Conservation (phyloP, 2,888 invertebrate genomes). For the Napeogenes inachia region DNA sequence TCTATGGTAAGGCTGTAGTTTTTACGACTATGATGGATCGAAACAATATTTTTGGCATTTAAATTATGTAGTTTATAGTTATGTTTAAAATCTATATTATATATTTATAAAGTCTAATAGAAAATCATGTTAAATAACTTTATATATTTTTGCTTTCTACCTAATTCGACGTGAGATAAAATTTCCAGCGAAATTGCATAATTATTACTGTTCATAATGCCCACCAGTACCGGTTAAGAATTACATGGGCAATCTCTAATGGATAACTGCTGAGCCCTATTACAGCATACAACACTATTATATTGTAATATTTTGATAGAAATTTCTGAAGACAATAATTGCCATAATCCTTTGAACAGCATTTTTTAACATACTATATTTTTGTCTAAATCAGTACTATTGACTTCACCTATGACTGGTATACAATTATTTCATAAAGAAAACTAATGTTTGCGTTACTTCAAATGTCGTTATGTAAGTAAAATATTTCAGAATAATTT, state of each 20-base stretch:
- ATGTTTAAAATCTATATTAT: too few species aligned
- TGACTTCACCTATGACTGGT: too few species aligned
- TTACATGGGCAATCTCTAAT: constrained; percentile 5
- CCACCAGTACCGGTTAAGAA: constrained; percentile 10
- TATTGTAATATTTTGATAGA: constrained; percentile 6
- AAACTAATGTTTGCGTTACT: too few species aligned
- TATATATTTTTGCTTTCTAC: not conserved
- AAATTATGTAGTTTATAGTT: too few species aligned
- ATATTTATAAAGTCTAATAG: too few species aligned
- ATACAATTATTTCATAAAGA: too few species aligned
- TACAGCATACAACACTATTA: not conserved
- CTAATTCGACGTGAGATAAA: not conserved
- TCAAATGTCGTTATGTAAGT: not conserved
- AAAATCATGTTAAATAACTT: too few species aligned
- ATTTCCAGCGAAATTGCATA: not conserved
- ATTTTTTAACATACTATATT: too few species aligned
- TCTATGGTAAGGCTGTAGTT: not conserved
- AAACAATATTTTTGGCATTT: too few species aligned
- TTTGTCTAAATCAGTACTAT: too few species aligned
- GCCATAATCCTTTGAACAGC: not conserved
- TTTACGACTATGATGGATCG: not conserved
- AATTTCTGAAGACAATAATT: constrained; percentile 6
- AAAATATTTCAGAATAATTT: constrained; percentile 6
- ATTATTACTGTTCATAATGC: constrained; percentile 8
- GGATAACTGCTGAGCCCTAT: constrained; percentile 6